Base-by-base conservation (phyloP, 92 coral and sea anemone species). In the Porites cylindrica region DNA sequence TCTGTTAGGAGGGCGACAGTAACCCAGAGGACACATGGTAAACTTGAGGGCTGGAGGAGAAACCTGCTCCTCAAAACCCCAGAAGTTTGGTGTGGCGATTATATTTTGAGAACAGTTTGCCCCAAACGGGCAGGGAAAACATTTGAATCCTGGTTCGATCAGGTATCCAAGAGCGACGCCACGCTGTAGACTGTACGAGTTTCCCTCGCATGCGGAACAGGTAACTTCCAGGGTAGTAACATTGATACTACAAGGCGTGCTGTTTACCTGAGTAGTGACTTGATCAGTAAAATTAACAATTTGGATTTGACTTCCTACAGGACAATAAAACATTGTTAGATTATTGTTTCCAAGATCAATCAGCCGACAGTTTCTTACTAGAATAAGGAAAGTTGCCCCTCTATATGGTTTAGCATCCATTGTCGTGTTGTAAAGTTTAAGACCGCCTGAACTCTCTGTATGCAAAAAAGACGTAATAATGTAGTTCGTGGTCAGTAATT, bases 81-180 rank as follows among this genome's bases (percentile, higher is more conserved):
- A 94, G 66, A 79, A 92, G 87, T 92, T 90, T 19, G 82, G 71
- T 54, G 80, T 90, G 54, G 98, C 91, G 38, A 60, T 50, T 18
- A 94, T 88, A 19, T 77, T 61, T 16, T 51, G 81, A 26, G 78
- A 61, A 47, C 98, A 94, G 29, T 90, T 90, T 19, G 94, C 95
- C 70, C 98, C 98, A 53, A 66, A 81, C 29, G 98, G 98, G 81
- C 95, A 94, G 13, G 89, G 85, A 18, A 85, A 64, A 60, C 98
- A 94, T 47, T 24, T 63, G 21, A 94, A 87, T 62, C 64, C 65
- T 56, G 77, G 70, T 59, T 12, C 76, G 50, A 10, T 7, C 18
- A 29, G 47, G 66, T 68, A 20, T 17, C 90, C 90, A 50, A 16
- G 53, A n/a, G 89, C 81, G 16, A 50, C 65, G 26, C 96, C 96